A percentile compares a stretch with the other conserved stretches of the same genome.
phyloP scores from a whole-genome alignment of 2,888 invertebrate genomes.

The Capitulum mitella region DNA sequence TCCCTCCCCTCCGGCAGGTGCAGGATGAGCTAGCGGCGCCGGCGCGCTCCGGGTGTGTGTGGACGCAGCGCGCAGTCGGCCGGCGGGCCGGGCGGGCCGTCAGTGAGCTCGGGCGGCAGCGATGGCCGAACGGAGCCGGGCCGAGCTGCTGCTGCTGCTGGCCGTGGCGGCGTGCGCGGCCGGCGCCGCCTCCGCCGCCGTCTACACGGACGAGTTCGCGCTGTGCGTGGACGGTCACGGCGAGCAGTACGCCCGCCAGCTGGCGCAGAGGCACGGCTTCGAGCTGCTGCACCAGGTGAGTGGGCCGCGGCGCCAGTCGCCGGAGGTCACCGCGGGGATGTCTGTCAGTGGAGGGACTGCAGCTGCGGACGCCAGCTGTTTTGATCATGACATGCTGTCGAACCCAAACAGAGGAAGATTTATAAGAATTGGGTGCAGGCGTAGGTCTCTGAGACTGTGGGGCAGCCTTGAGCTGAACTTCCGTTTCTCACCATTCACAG shows the following conservation, averaged over 20 bases:
- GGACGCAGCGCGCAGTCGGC: neutral
- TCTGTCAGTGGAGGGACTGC: too few species aligned
- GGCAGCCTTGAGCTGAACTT: too few species aligned
- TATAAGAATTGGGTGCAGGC: too few species aligned
- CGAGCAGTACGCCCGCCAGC: neutral
- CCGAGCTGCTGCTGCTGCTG: neutral
- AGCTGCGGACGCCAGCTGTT: too few species aligned
- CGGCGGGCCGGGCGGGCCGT: neutral
- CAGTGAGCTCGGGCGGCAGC: neutral
- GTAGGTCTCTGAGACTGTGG: too few species aligned
- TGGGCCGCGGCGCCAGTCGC: neutral
- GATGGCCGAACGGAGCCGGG: neutral
- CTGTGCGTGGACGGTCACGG: neutral
- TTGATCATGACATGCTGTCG: too few species aligned
- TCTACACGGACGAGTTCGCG: conserved; percentile 7
- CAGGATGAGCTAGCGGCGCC: neutral
- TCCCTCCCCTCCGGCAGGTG: neutral
- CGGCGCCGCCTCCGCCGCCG: too few species aligned
- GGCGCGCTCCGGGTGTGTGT: neutral
- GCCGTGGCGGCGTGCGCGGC: neutral
- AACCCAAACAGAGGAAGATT: too few species aligned
- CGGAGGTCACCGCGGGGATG: too few species aligned
- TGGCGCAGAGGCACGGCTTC: neutral
- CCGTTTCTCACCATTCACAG: too few species aligned
- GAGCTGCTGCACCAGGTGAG: neutral